A percentile compares a stretch with the other conserved stretches of the same genome.
phyloP scores from a whole-genome alignment of 2,113 vertebrate genomes.

The Gymnobelideus leadbeateri region DNA sequence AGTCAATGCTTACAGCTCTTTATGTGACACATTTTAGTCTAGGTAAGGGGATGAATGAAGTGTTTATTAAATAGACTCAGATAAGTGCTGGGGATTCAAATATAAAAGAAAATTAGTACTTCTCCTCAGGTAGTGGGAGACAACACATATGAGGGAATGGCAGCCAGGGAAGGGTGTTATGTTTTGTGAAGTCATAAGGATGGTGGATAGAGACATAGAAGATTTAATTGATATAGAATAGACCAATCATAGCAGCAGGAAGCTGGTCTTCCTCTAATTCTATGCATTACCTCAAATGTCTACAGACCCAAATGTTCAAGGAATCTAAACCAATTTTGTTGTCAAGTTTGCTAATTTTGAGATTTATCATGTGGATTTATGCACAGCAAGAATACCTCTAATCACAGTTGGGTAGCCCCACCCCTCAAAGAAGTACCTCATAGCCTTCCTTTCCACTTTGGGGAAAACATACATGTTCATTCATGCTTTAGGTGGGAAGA shows the following conservation, averaged over 20 bases:
- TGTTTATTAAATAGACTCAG: background rate
- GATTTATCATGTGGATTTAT: conserved; percentile 18
- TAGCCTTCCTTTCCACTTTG: background rate
- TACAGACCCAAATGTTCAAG: background rate
- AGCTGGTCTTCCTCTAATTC: background rate
- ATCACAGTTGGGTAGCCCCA: background rate
- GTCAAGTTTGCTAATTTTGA: conserved; percentile 37
- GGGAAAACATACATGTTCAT: background rate
- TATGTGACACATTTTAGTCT: background rate
- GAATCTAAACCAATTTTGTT: background rate
- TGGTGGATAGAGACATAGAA: background rate
- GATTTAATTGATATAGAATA: background rate
- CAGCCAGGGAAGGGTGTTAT: background rate
- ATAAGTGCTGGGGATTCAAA: background rate
- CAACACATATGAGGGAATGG: background rate
- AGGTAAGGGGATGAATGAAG: background rate
- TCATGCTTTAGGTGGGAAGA: background rate
- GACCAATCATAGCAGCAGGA: background rate
- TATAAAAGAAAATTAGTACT: background rate
- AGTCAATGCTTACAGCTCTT: background rate
- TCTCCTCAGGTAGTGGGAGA: background rate
- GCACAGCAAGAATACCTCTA: background rate
- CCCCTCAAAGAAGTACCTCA: background rate
- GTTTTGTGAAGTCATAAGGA: background rate
- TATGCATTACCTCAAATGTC: background rate